phyloP scores from a whole-genome alignment of 2,888 invertebrate species.

The Itoplectis maculator region DNA sequence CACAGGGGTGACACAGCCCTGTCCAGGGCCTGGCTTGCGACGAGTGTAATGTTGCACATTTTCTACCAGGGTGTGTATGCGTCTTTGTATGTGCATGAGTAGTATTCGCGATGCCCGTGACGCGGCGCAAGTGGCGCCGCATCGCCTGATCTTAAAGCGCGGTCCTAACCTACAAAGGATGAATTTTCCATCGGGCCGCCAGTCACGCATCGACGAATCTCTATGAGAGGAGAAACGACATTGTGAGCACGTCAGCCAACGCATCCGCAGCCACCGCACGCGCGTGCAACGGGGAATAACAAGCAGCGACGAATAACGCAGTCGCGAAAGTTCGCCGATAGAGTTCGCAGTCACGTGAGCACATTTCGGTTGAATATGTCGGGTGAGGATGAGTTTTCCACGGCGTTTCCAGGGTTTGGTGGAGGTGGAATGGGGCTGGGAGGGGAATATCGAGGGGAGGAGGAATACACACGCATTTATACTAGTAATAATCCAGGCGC shows the following conservation, averaged over 20 bases:
- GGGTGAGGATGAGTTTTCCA: background rate
- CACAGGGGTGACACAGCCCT: no score
- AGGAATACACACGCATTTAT: background rate
- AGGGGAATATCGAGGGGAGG: background rate
- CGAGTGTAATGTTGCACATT: no score
- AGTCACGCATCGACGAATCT: conserved; percentile 10
- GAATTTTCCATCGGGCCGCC: background rate
- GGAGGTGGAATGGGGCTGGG: no score
- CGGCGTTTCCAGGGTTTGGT: no score
- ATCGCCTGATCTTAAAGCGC: conserved; percentile 4
- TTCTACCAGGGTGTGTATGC: no score
- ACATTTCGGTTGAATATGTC: conserved; percentile 10
- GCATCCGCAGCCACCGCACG: background rate
- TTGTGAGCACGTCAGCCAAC: conserved; percentile 10
- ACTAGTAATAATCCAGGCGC: conserved; percentile 15
- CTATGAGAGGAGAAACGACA: no score
- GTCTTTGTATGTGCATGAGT: background rate
- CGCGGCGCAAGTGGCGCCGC: background rate
- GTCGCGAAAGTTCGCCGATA: background rate
- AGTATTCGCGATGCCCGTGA: conserved; percentile 11
- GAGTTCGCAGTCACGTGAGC: conserved; percentile 11
- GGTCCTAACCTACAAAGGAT: conserved; percentile 5
- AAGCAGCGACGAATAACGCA: background rate
- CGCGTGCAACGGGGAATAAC: conserved; percentile 11
- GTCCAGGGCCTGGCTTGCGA: no score